These are phyloP conservation scores for Phataginus tetradactyla DNA, from an alignment of 2,797 vertebrate species.

Conservation along the genomic window DNA sequence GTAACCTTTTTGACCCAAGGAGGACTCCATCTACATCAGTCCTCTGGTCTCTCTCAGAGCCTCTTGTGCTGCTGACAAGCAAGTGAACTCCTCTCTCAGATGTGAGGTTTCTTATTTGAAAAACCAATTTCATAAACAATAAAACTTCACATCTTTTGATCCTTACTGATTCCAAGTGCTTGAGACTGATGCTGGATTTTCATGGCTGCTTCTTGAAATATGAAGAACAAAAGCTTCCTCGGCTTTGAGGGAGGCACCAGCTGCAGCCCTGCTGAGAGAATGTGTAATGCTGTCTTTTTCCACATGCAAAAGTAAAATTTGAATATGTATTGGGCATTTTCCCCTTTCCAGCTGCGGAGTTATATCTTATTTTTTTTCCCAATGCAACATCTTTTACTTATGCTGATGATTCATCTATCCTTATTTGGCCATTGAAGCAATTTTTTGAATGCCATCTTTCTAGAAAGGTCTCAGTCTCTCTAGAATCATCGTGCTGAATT, in stretches of 20 bases:
- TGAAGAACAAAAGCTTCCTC: slow-evolving; percentile 30
- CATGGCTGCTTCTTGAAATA: slow-evolving; percentile 30
- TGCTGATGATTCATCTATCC: background rate
- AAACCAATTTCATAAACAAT: slow-evolving; percentile 53
- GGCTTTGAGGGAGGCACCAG: slow-evolving; percentile 36
- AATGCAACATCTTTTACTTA: slow-evolving; percentile 36
- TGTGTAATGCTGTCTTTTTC: background rate
- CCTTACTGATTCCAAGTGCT: background rate
- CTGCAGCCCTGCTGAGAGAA: background rate
- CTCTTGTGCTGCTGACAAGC: background rate
- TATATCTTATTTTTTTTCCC: slow-evolving; percentile 1
- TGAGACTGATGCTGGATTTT: slow-evolving; percentile 45
- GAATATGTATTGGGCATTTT: slow-evolving; percentile 56
- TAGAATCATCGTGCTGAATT: background rate
- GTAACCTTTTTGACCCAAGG: background rate
- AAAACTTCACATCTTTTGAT: slow-evolving; percentile 39
- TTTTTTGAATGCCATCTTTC: slow-evolving; percentile 22
- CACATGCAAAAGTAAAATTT: slow-evolving; percentile 45
- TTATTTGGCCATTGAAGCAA: slow-evolving; percentile 49
- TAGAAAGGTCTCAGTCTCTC: slow-evolving; percentile 33
- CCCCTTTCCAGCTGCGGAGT: slow-evolving; percentile 57
- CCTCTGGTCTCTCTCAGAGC: background rate
- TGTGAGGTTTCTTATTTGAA: slow-evolving; percentile 31
- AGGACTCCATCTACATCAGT: background rate
- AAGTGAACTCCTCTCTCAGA: background rate